Evolutionary conservation across 2,113 vertebrate species (phyloP).

Genomic region (Sinocyclocheilus maitianheensis): DNA sequence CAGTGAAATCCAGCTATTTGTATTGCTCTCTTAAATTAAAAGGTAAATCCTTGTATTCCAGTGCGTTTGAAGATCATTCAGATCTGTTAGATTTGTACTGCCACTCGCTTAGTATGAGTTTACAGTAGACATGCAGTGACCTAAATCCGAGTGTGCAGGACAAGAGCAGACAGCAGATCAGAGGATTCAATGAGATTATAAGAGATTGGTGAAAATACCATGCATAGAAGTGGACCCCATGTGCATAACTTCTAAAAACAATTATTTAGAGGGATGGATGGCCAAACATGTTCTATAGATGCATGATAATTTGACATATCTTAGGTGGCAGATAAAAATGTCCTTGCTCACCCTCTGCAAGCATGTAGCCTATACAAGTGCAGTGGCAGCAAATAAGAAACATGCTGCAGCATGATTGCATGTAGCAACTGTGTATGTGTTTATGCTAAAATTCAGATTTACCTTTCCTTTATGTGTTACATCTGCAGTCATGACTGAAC

Average conservation of each 20-base stretch:
- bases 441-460: background rate
- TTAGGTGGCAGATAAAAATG: background rate
- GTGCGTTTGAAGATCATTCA: background rate
- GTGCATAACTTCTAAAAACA: background rate
- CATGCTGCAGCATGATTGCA: background rate
- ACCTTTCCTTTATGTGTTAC: background rate
- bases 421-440: background rate
- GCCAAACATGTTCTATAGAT: background rate
- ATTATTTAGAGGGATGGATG: background rate
- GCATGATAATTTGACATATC: background rate
- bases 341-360: background rate
- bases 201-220: slow-evolving; percentile 21
- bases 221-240: background rate
- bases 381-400: background rate
- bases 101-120: slow-evolving; percentile 45
- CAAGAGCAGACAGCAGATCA: slow-evolving; percentile 63
- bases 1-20: background rate
- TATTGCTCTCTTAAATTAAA: background rate
- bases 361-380: background rate
- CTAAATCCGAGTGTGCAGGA: slow-evolving; percentile 63
- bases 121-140: slow-evolving; percentile 66
- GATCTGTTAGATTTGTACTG: background rate
- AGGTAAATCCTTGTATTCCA: background rate
- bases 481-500: background rate
- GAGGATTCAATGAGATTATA: slow-evolving; percentile 66